Evolutionary conservation across 2,888 invertebrate species (phyloP), one percentile per base, ranked within the genome.

Genomic region (Polymixis flavicincta): DNA sequence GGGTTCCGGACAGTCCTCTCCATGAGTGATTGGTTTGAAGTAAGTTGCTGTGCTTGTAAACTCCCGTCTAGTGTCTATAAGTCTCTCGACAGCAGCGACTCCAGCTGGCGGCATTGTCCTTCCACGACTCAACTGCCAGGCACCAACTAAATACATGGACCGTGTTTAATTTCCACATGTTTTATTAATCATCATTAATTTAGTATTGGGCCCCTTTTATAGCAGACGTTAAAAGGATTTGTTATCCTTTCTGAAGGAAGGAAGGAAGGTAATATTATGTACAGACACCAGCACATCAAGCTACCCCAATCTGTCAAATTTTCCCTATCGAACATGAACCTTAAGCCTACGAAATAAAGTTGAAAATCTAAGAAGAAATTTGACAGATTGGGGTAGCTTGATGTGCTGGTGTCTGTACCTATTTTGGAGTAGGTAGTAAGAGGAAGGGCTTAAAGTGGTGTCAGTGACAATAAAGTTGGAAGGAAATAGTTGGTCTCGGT

Each of bases 121-220:
- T 0, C 86, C 87, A 8, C 96, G 91, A 77, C 96, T 96, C 13
- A 96, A 88, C 83, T 94, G 95, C 93, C 94, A 95, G 7, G 90
- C 94, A n/a, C 91, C 91, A 67, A 96, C 96, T 96, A 90, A 4
- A 87, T 89, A 83, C 68, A 72, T 37, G 81, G 61, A 50, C 2
- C 55, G 45, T 32, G 42, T 52, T 57, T 57, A 64, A 64, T 57
- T 48, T 54, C 19, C 32, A 52, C 17, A 60, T 6, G 22, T 28
- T n/a, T 52, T 17, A 66, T 54, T n/a, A 17, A 50, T 50, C 9
- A 28, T 48, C 14, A 22, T 64, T 50, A 45, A 63, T 6, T 19
- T 19, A 25, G 4, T 45, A 25, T 45, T 45, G 19, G 25, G 19
- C 25, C 7, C 25, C 22, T 14, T 48, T 28, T 48, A 48, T 14